These are phyloP conservation scores for Craniophora ligustri DNA, from an alignment of 2,888 invertebrate genomes.

Conservation along the genomic window DNA sequence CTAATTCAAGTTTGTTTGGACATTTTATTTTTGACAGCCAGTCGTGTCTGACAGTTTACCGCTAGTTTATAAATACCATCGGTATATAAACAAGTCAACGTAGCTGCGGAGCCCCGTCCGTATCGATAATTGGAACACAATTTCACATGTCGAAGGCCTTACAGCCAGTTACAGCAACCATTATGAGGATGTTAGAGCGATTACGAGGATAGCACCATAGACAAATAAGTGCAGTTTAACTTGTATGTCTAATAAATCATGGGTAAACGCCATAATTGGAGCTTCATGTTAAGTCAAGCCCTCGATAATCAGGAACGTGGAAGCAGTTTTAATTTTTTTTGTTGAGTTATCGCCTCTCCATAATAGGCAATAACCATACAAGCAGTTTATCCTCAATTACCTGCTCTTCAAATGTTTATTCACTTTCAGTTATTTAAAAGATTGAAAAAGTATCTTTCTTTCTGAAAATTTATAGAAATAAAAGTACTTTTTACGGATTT, in stretches of 20 bases:
- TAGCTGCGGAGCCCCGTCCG: slow-evolving; percentile 18
- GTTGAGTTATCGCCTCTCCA: slow-evolving; percentile 13
- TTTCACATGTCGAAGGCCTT: slow-evolving; percentile 51
- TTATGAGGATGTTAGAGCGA: slow-evolving; percentile 54
- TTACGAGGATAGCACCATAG: slow-evolving; percentile 46
- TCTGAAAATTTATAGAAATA: too few relatives aligned
- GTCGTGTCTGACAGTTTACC: slow-evolving; percentile 41
- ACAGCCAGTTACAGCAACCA: slow-evolving; percentile 45
- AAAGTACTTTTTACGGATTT: too few relatives aligned
- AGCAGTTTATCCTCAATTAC: slow-evolving; percentile 8
- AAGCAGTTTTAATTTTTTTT: slow-evolving; percentile 40
- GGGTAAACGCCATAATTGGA: slow-evolving; percentile 49
- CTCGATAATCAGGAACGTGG: slow-evolving; percentile 46
- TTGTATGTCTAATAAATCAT: slow-evolving; percentile 49
- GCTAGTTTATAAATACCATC: slow-evolving; percentile 41
- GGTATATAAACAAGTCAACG: slow-evolving; percentile 30
- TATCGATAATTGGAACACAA: slow-evolving; percentile 59
- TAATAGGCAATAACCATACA: slow-evolving; percentile 37
- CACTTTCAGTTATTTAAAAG: slow-evolving; percentile 1
- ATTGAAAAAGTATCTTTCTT: not conserved
- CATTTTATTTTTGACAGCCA: slow-evolving; percentile 49
- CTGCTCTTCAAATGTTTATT: slow-evolving; percentile 16
- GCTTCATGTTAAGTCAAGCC: slow-evolving; percentile 38
- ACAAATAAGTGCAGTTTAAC: slow-evolving; percentile 47
- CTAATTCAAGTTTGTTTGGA: slow-evolving; percentile 35